phyloP scores from a whole-genome alignment of 2,797 vertebrate genomes.

The Pseudochirops corinnae region DNA sequence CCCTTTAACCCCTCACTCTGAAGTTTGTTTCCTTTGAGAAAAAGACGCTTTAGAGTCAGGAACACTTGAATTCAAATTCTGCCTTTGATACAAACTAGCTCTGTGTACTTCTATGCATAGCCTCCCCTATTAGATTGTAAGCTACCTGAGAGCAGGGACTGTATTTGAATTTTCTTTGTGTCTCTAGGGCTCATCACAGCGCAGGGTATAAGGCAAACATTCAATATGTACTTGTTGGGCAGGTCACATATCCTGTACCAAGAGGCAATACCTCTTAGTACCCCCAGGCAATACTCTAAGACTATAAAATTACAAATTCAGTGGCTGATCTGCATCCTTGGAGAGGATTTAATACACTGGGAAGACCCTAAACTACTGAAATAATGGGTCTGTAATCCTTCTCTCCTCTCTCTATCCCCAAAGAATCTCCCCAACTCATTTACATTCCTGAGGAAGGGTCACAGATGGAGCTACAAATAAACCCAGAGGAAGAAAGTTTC shows the following conservation, averaged over 20 bases:
- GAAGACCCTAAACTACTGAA: neutral
- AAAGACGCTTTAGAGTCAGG: neutral
- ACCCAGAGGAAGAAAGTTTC: neutral
- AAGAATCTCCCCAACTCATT: neutral
- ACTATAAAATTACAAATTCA: neutral
- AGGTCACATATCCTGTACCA: neutral
- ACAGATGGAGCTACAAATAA: neutral
- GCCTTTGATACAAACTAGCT: neutral
- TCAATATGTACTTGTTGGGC: neutral
- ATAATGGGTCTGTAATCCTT: neutral
- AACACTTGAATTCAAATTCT: neutral
- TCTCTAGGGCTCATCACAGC: neutral
- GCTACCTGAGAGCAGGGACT: neutral
- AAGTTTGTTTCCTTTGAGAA: neutral
- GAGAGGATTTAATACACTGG: neutral
- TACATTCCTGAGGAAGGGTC: neutral
- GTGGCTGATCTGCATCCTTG: neutral
- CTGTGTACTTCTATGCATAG: neutral
- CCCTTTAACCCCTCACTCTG: neutral
- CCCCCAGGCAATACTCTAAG: neutral
- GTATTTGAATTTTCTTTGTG: neutral
- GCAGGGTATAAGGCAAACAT: neutral
- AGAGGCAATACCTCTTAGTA: neutral
- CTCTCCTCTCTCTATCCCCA: neutral
- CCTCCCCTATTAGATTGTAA: neutral